phyloP scores from a whole-genome alignment of 2,113 vertebrate species.

The Gnathonemus echidnorhynchus region DNA sequence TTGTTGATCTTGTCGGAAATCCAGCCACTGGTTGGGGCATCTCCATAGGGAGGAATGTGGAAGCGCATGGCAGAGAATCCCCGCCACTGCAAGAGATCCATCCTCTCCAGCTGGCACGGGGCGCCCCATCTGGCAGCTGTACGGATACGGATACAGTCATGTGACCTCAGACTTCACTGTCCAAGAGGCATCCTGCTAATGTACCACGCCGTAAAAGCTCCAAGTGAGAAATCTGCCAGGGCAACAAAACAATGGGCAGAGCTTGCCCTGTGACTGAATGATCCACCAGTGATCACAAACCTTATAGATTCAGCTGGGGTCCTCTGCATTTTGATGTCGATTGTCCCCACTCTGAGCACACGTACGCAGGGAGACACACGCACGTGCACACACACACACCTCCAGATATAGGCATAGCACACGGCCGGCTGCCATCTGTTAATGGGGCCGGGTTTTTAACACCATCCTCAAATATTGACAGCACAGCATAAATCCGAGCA shows the following conservation, averaged over 20 bases:
- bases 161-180: neutral
- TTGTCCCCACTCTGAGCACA: neutral
- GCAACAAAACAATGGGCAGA: neutral
- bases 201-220: neutral
- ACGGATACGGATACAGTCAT: neutral
- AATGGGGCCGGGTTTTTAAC: neutral
- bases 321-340: neutral
- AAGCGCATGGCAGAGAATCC: neutral
- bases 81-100: neutral
- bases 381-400: conserved; percentile 16
- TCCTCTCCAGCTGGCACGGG: neutral
- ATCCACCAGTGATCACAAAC: neutral
- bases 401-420: conserved; percentile 4
- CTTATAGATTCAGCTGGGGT: neutral
- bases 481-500: conserved; percentile 8
- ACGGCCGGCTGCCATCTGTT: conserved; percentile 19
- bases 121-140: neutral
- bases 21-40: neutral
- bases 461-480: conserved; percentile 14
- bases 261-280: neutral
- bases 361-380: neutral
- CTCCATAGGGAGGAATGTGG: neutral
- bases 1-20: neutral
- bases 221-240: neutral
- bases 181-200: neutral